Evolutionary conservation across 2,113 vertebrate species (phyloP), one percentile per base, ranked within the genome.

Genomic region (Rhipidura dahli): DNA sequence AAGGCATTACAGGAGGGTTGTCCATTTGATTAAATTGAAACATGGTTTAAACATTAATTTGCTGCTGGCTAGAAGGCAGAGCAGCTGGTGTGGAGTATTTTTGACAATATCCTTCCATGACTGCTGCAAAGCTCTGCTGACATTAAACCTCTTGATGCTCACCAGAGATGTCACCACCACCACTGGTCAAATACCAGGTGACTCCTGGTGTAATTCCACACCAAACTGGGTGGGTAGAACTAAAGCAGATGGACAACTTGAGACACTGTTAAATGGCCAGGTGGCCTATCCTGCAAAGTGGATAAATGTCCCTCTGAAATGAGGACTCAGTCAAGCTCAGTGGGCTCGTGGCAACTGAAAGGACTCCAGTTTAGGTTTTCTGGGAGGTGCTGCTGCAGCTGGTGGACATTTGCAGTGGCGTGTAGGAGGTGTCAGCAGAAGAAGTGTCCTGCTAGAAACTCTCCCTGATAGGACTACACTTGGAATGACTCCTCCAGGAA

Each of bases 11-110:
- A 83, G 66, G 22, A 39, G 39, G 51, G 26, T 64, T 15, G 11
- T 78, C 66, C 30, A n/a, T 90, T 93, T 69, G 59, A 94, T 90
- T 89, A 73, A 90, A 71, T 26, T 64, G 84, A 96, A 90, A 47
- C 51, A 77, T 63, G 42, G 45, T 83, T 93, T 90, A 87, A 93
- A 68, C 50, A 49, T 86, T 82, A 57, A 94, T 95, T 95, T 94
- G 33, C 66, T 89, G 45, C 88, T 83, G 68, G 56, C 87, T 83
- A 42, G 75, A 88, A 86, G 92, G 63, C 47, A 44, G 27, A 79
- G 72, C 70, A 93, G 28, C 64, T 93, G 71, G 18, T 61, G 26
- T 54, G 49, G 61, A 78, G 28, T 23, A 10, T 86, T 94, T 94
- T 70, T 51, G 81, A 53, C 31, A 66, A 4, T 39, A 49, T 33